Percentiles rank a stretch among this genome's conserved stretches.
Conservation (phyloP, 2,797 vertebrate genomes). For the Rhynchotus rufescens region DNA sequence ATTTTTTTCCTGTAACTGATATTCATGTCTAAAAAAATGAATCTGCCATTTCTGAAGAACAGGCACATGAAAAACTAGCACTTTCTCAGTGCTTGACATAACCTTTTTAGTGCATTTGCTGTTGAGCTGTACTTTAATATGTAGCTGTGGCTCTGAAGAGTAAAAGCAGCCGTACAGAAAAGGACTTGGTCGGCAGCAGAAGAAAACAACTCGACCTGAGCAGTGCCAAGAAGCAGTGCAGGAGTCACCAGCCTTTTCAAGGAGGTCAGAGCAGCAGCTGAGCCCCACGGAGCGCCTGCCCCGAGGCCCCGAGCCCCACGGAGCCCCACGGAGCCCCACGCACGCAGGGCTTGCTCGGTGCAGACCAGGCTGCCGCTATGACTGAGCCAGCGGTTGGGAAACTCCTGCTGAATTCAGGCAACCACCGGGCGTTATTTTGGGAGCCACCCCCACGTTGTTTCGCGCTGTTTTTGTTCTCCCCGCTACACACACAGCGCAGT, state of each 20-base stretch:
- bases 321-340: too few species aligned
- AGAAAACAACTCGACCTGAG: neutral
- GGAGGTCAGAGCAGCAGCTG: neutral
- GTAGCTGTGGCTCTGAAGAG: neutral
- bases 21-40: neutral
- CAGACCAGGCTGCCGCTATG: neutral
- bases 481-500: neutral
- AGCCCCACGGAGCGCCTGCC: neutral
- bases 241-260: neutral
- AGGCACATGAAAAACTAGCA: neutral
- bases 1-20: rapidly evolving
- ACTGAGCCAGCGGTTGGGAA: neutral
- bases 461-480: neutral
- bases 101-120: neutral
- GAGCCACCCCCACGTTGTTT: neutral
- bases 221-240: neutral
- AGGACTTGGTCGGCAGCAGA: neutral
- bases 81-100: neutral
- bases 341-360: neutral
- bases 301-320: too few species aligned
- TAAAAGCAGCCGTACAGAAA: neutral
- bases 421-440: neutral
- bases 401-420: neutral
- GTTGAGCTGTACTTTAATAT: neutral
- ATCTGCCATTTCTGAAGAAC: neutral